These are phyloP conservation scores for Eupithecia subfuscata DNA, from an alignment of 2,888 invertebrate species.

Conservation along the genomic window DNA sequence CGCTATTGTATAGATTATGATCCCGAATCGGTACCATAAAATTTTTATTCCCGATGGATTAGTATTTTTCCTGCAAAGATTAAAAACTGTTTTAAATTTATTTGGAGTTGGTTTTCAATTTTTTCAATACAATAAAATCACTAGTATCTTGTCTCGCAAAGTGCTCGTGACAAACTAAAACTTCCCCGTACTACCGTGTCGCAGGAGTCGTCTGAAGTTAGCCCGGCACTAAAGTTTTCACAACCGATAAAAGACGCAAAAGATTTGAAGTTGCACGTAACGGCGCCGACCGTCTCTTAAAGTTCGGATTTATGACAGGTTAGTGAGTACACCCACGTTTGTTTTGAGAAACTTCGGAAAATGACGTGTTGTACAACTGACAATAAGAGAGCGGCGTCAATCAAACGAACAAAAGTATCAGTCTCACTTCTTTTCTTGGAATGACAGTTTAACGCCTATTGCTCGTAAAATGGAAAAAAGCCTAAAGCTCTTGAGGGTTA, in stretches of 20 bases:
- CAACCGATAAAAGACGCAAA: conserved; percentile 60
- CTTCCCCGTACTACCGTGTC: conserved; percentile 28
- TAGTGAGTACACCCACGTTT: conserved; percentile 57
- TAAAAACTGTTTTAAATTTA: too few relatives aligned
- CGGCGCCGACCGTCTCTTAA: conserved; percentile 56
- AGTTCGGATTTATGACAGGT: conserved; percentile 59
- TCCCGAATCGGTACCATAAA: too few relatives aligned
- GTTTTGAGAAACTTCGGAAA: conserved; percentile 38
- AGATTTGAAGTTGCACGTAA: conserved; percentile 56
- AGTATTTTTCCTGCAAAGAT: too few relatives aligned
- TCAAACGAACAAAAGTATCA: conserved; percentile 36
- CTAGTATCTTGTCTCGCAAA: conserved; percentile 37
- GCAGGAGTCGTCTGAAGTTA: conserved; percentile 31
- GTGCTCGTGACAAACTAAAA: conserved; percentile 40
- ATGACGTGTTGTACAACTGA: conserved; percentile 42
- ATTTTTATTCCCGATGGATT: too few relatives aligned
- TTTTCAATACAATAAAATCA: too few relatives aligned
- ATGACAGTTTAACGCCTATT: conserved; percentile 43
- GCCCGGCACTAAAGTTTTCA: conserved; percentile 57
- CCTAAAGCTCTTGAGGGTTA: conserved; percentile 53
- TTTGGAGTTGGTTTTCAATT: too few relatives aligned
- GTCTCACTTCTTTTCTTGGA: conserved; percentile 30
- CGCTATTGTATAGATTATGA: too few relatives aligned
- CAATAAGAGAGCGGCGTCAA: conserved; percentile 38
- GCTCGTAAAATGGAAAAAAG: conserved; percentile 56